These are phyloP conservation scores for Microchirus variegatus DNA, from an alignment of 2,797 vertebrate genomes.

Conservation along the genomic window DNA sequence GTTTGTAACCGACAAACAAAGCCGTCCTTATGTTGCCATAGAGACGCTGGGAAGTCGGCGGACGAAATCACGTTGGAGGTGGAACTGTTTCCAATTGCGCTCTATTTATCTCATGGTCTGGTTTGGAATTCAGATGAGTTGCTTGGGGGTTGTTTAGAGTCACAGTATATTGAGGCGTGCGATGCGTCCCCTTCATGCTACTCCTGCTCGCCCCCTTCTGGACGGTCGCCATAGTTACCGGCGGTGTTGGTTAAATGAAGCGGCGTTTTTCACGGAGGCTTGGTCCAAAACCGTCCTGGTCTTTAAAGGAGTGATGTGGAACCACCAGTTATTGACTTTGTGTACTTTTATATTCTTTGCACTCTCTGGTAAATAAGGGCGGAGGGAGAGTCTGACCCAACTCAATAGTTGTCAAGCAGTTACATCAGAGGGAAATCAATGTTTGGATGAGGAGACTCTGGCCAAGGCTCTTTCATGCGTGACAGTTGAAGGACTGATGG, in stretches of 20 bases:
- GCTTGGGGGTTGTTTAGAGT: slow-evolving; percentile 80
- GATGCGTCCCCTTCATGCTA: slow-evolving; percentile 58
- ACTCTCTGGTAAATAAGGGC: too few species aligned
- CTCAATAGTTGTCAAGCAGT: slow-evolving; percentile 2
- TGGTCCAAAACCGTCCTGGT: slow-evolving; percentile 40
- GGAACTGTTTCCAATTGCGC: slow-evolving; percentile 75
- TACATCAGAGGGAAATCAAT: neutral
- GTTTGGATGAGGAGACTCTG: neutral
- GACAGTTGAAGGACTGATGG: neutral
- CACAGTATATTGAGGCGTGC: slow-evolving; percentile 68
- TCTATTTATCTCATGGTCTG: slow-evolving; percentile 69
- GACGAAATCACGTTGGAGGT: slow-evolving; percentile 62
- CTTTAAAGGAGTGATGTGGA: slow-evolving; percentile 41
- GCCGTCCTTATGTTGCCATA: slow-evolving; percentile 59
- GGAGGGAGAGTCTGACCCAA: too few species aligned
- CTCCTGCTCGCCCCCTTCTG: slow-evolving; percentile 55
- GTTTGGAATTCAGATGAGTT: slow-evolving; percentile 83
- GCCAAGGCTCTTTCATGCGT: neutral
- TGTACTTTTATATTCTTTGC: slow-evolving; percentile 14
- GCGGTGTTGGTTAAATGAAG: slow-evolving; percentile 52
- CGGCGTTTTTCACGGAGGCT: slow-evolving; percentile 68
- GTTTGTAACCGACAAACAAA: slow-evolving; percentile 48
- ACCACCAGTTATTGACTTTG: slow-evolving; percentile 35
- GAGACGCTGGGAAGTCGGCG: slow-evolving; percentile 67
- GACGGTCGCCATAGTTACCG: slow-evolving; percentile 69